Evolutionary conservation across 2,888 invertebrate genomes (phyloP), one percentile per base, ranked within the genome.

Genomic region (Yponomeuta cagnagella): DNA sequence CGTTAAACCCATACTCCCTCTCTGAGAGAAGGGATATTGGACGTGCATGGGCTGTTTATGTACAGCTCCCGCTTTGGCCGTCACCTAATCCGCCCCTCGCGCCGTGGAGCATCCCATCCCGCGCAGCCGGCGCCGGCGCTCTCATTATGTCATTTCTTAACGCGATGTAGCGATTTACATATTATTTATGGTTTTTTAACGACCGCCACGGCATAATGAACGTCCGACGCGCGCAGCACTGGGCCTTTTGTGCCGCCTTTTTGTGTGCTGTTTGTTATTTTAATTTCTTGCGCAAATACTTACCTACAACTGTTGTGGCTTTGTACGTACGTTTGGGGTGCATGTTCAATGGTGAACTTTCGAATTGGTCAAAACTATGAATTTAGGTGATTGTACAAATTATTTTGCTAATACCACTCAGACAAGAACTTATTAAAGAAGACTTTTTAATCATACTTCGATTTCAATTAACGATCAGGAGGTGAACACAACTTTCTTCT

Each of bases 101-200:
- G n/a, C 23, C 30, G 10, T 31, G 64, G 31, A 64, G 30, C 64
- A 10, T 23, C 64, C 30, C 64, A 64, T 64, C 64, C 64, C 64
- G 31, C 31, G 31, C 64, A 64, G 31, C 64, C 23, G 64, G 31
- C 64, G 70, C 58, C 74, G 65, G 65, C 33, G 23, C 65, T 23
- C 65, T 65, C 65, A 77, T 76, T 76, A 74, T 75, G 75, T 74
- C 74, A 73, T 74, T 74, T 78, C 75, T 73, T 74, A 75, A 74
- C 74, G 75, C 75, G 70, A 76, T 77, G 78, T 78, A 74, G 77
- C 76, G 75, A 76, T 78, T 78, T 76, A 73, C 75, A 73, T 65
- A 70, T 71, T 78, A 79, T 79, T 79, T 76, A 78, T 77, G 74
- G 71, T 74, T 66, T 75, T 79, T 76, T 77, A 78, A 78, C 76